Evolutionary conservation across 1,140 invertebrate species (phyloP).

Genomic region (Trinorchestia longiramus): DNA sequence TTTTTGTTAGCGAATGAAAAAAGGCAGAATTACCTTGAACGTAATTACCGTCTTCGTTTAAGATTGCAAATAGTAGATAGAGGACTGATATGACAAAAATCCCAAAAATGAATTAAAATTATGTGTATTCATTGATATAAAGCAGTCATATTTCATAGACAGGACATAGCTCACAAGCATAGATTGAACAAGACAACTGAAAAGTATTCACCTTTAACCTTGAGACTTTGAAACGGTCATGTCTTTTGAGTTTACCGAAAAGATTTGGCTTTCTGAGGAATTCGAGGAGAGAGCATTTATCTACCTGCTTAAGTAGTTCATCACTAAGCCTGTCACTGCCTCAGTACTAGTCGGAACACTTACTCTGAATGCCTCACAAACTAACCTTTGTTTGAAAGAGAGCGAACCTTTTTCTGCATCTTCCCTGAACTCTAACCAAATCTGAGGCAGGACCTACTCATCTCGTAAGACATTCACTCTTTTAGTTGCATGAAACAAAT

Average conservation of each 20-base stretch:
- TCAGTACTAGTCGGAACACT: not conserved
- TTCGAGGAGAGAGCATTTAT: not conserved
- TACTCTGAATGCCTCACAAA: not conserved
- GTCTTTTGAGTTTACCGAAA: not conserved
- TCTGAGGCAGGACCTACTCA: not conserved
- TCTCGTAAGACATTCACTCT: not conserved
- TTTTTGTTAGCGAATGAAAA: no score
- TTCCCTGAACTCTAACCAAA: not conserved
- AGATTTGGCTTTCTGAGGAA: not conserved
- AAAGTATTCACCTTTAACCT: no score
- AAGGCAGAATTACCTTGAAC: no score
- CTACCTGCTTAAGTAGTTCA: slow-evolving; percentile 29
- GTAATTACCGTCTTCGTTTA: no score
- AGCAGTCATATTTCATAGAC: not conserved
- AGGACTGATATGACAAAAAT: not conserved
- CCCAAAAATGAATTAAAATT: no score
- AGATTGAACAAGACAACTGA: not conserved
- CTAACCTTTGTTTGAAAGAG: not conserved
- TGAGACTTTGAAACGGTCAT: not conserved
- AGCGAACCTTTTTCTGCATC: not conserved
- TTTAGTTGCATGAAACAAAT: not conserved
- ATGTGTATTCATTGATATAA: not conserved
- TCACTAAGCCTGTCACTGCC: slow-evolving; percentile 8
- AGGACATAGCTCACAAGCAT: not conserved
- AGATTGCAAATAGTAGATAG: no score